A percentile compares a stretch with the other conserved stretches of the same genome.
These are phyloP conservation scores for Epistrophe grossulariae DNA, from an alignment of 2,888 invertebrate species.

Conservation along the genomic window DNA sequence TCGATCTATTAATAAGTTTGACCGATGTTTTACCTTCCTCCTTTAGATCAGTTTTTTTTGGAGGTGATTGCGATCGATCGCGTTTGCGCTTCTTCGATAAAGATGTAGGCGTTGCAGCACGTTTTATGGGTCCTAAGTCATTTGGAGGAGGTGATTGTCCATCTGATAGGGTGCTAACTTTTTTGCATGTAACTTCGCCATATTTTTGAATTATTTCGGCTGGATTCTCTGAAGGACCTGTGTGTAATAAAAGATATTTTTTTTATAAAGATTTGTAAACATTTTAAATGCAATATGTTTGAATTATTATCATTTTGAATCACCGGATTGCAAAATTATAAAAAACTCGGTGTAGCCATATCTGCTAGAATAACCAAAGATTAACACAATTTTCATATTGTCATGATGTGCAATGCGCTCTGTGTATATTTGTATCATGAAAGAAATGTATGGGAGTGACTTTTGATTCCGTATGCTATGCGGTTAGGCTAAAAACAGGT, in stretches of 20 bases:
- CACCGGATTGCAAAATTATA: too few relatives aligned
- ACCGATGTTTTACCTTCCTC: constrained; percentile 79
- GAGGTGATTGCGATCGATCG: constrained; percentile 60
- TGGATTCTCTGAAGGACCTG: constrained; percentile 3
- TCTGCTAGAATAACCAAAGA: too few relatives aligned
- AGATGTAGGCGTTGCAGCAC: constrained; percentile 77
- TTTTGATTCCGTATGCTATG: too few relatives aligned
- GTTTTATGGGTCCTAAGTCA: constrained; percentile 79
- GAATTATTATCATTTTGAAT: too few relatives aligned
- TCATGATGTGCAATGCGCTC: too few relatives aligned
- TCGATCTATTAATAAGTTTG: constrained; percentile 13
- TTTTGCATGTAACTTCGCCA: constrained; percentile 77
- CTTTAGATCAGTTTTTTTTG: constrained; percentile 84
- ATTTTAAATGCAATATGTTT: too few relatives aligned
- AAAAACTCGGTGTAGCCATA: too few relatives aligned
- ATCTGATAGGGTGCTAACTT: constrained; percentile 79
- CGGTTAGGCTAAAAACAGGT: too few relatives aligned
- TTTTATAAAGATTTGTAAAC: too few relatives aligned
- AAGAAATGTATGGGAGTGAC: too few relatives aligned
- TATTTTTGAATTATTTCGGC: constrained; percentile 48
- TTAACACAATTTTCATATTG: too few relatives aligned
- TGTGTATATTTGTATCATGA: too few relatives aligned
- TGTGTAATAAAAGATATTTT: neutral
- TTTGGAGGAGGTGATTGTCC: constrained; percentile 14
- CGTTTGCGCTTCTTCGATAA: constrained; percentile 59